phyloP scores from a whole-genome alignment of 2,888 invertebrate species.

The Agrotis clavis region DNA sequence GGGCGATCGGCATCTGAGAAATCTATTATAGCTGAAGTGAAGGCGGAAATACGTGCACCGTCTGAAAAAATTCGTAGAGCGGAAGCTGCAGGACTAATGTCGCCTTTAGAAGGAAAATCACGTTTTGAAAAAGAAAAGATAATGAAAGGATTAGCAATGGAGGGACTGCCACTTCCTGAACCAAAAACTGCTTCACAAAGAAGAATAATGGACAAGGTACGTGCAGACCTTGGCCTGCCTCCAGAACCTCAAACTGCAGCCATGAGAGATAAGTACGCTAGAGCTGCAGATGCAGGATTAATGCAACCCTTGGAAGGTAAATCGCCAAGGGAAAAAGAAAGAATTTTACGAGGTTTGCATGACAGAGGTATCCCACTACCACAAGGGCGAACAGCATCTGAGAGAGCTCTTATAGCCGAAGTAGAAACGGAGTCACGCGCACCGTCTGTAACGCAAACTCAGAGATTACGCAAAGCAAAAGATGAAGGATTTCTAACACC shows the following conservation, averaged over 20 bases:
- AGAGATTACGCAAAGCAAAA: neutral
- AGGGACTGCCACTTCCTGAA: conserved; percentile 20
- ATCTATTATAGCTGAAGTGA: neutral
- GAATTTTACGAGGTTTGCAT: conserved; percentile 10
- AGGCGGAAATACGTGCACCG: neutral
- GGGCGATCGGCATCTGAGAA: conserved; percentile 9
- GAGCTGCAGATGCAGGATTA: conserved; percentile 12
- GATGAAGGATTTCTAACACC: neutral
- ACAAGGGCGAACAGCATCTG: conserved; percentile 9
- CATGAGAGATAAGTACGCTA: conserved; percentile 13
- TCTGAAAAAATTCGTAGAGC: conserved; percentile 12
- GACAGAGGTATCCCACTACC: conserved; percentile 9
- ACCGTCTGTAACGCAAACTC: neutral
- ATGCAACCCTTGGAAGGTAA: conserved; percentile 17
- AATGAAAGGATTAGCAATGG: conserved; percentile 12
- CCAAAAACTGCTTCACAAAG: neutral
- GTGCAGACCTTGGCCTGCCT: conserved; percentile 15
- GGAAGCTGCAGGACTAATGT: neutral
- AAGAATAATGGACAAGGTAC: neutral
- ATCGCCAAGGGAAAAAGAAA: conserved; percentile 4
- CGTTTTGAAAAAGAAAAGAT: neutral
- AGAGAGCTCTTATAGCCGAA: neutral
- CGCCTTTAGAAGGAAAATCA: conserved; percentile 12
- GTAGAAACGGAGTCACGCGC: neutral
- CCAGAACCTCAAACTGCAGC: neutral